Evolutionary conservation across 2,797 vertebrate species (phyloP).

Genomic region (Trematomus bernacchii): DNA sequence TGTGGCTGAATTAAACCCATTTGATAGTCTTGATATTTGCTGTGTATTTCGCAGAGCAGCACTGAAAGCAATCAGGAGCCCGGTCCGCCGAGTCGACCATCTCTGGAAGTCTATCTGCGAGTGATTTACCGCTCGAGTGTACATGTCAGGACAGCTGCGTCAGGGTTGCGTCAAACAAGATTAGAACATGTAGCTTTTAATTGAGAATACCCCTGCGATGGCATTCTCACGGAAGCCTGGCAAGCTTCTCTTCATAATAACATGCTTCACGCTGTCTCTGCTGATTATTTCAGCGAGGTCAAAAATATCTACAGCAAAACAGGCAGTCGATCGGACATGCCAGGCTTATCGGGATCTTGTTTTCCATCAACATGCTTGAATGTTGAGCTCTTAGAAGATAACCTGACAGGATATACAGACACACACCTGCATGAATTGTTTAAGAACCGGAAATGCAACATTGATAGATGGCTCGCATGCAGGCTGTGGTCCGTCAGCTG

Average conservation of each 20-base stretch:
- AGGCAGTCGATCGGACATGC: conserved; percentile 24
- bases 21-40: conserved; percentile 6
- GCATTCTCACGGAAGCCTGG: conserved; percentile 21
- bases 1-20: conserved; percentile 16
- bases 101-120: conserved; percentile 49
- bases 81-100: conserved; percentile 31
- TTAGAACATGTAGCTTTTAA: conserved; percentile 77
- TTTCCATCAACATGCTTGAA: conserved; percentile 32
- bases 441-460: not conserved
- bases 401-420: conserved; percentile 3
- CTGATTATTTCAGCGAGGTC: conserved; percentile 47
- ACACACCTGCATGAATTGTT: not conserved
- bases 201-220: conserved; percentile 54
- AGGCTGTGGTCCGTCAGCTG: conserved; percentile 16
- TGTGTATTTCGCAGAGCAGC: conserved; percentile 22
- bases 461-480: not conserved
- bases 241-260: conserved; percentile 38
- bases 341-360: conserved; percentile 26
- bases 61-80: conserved; percentile 49
- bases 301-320: conserved; percentile 43
- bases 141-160: conserved; percentile 64
- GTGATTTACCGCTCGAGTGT: conserved; percentile 73
- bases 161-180: conserved; percentile 60
- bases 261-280: conserved; percentile 20
- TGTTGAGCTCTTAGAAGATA: conserved; percentile 14